Evolutionary conservation across 2,888 invertebrate species (phyloP).

Genomic region (Tigriopus californicus): DNA sequence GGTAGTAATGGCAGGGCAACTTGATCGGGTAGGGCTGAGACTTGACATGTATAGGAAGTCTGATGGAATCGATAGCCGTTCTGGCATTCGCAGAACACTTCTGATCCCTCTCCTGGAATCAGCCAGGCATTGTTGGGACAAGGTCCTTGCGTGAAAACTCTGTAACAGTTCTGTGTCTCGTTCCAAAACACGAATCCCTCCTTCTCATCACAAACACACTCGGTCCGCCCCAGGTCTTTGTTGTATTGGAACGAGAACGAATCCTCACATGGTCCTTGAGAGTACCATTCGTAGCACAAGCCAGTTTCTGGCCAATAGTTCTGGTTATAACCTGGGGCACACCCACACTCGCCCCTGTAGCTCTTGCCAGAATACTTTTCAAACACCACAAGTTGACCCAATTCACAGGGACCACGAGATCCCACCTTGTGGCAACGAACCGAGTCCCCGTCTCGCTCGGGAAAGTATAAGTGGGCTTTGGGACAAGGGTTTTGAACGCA

Average conservation of each 20-base stretch:
- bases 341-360: conserved; percentile 61
- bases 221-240: conserved; percentile 21
- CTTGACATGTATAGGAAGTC: not conserved
- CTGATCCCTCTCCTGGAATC: conserved; percentile 34
- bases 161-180: conserved; percentile 42
- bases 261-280: conserved; percentile 20
- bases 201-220: conserved; percentile 36
- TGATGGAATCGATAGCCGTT: conserved; percentile 37
- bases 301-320: conserved; percentile 20
- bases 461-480: conserved; percentile 49
- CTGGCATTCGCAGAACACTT: conserved; percentile 45
- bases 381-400: conserved; percentile 53
- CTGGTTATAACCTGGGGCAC: conserved; percentile 25
- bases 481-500: conserved; percentile 53
- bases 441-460: conserved; percentile 36
- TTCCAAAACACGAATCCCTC: conserved; percentile 44
- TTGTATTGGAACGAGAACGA: conserved; percentile 19
- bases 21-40: too few species aligned
- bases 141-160: conserved; percentile 55
- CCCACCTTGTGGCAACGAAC: conserved; percentile 55
- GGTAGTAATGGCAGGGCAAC: too few species aligned
- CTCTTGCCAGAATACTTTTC: conserved; percentile 61
- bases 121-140: conserved; percentile 52
- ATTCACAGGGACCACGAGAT: conserved; percentile 50
- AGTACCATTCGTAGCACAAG: conserved; percentile 21